These are phyloP conservation scores for Platorchestia sp. DNA, from an alignment of 1,140 invertebrate genomes.

Conservation along the genomic window DNA sequence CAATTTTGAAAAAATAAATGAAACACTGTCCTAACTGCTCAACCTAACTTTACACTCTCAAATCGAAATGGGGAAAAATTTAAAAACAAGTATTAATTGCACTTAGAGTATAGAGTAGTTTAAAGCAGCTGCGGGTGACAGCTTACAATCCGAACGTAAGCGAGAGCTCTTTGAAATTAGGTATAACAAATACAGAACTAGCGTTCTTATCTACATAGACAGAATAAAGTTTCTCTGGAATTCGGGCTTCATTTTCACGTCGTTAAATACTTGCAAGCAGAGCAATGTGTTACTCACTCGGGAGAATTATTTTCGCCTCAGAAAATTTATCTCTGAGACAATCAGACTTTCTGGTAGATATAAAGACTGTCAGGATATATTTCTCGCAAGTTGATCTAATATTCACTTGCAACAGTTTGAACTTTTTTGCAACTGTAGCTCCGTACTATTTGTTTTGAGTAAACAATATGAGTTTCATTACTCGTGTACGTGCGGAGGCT, in stretches of 20 bases:
- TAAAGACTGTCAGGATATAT: neutral
- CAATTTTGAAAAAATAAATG: neutral
- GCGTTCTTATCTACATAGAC: too few relatives aligned
- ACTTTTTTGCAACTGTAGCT: too few relatives aligned
- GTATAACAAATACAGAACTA: too few relatives aligned
- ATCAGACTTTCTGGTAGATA: neutral
- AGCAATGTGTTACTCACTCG: neutral
- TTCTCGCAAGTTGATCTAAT: neutral
- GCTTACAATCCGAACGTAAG: neutral
- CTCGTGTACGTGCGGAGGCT: too few relatives aligned
- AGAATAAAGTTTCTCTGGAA: too few relatives aligned
- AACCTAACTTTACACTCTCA: neutral
- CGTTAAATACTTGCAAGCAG: neutral
- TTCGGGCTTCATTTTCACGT: neutral
- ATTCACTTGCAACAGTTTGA: neutral
- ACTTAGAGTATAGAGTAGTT: neutral
- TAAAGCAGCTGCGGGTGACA: neutral
- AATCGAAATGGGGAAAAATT: neutral
- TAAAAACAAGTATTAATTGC: neutral
- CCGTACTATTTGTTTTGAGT: too few relatives aligned
- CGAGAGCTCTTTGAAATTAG: neutral
- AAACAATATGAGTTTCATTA: too few relatives aligned
- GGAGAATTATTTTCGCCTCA: neutral
- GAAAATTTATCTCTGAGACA: neutral
- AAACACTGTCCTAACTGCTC: neutral